Percentiles rank a stretch among this genome's conserved stretches.
These are phyloP conservation scores for Anableps anableps DNA, from an alignment of 2,797 vertebrate species.

Conservation along the genomic window DNA sequence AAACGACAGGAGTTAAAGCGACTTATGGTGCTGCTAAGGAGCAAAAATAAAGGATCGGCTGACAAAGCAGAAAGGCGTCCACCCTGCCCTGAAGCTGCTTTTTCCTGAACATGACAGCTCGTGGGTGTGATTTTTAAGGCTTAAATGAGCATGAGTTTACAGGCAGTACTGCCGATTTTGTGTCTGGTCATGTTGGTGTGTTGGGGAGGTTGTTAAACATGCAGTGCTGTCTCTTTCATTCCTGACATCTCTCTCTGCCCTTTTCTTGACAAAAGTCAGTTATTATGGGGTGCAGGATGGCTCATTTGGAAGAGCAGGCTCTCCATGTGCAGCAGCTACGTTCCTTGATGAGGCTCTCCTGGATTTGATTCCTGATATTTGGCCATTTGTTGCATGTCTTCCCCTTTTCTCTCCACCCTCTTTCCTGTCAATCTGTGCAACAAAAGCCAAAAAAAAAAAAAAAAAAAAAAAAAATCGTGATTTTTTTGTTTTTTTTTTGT, in stretches of 20 bases:
- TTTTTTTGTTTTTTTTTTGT: no score
- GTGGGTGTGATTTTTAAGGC: conserved; percentile 40
- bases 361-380: no score
- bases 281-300: no score
- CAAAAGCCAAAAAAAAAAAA: no score
- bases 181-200: conserved; percentile 48
- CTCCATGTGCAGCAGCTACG: no score
- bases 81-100: conserved; percentile 67
- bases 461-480: no score
- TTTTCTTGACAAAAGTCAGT: no score
- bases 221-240: conserved; percentile 37
- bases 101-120: conserved; percentile 40
- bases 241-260: background rate
- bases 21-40: conserved; percentile 58
- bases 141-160: conserved; percentile 45
- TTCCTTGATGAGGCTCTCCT: no score
- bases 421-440: no score
- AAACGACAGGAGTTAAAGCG: conserved; percentile 43
- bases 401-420: no score
- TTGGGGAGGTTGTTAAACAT: conserved; percentile 50
- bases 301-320: no score
- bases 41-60: conserved; percentile 68
- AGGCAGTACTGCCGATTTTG: conserved; percentile 28
- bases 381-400: no score
- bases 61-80: conserved; percentile 67